Percentiles rank a stretch among this genome's conserved stretches.
phyloP scores from a whole-genome alignment of 2,888 invertebrate genomes.

The Carpatolechia fugitivella region DNA sequence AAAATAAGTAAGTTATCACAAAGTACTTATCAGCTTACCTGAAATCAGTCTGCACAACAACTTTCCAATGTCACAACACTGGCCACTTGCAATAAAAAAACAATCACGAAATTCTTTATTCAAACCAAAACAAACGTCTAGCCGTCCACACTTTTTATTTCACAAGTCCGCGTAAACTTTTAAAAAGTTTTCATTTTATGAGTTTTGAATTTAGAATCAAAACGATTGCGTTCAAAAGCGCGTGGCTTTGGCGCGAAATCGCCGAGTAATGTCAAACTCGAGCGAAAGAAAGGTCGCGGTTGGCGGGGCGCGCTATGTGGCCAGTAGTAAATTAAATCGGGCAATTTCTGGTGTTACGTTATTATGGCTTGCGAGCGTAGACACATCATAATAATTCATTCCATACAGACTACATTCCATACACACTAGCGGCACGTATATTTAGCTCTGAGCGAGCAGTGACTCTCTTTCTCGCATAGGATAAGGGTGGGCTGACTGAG shows the following conservation, averaged over 20 bases:
- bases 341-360: background rate
- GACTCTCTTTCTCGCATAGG: too few species aligned
- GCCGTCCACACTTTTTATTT: too few species aligned
- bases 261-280: constrained; percentile 61
- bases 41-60: constrained; percentile 16
- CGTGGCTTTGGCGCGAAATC: constrained; percentile 54
- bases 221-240: constrained; percentile 18
- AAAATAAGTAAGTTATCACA: background rate
- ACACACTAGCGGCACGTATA: background rate
- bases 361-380: background rate
- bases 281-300: constrained; percentile 47
- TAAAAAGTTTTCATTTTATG: background rate
- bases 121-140: background rate
- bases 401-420: background rate
- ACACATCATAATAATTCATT: background rate
- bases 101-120: background rate
- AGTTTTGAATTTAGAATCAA: background rate
- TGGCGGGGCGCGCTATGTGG: constrained; percentile 40
- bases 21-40: constrained; percentile 14
- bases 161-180: background rate
- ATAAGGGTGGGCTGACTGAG: too few species aligned
- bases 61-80: constrained; percentile 18
- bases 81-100: constrained; percentile 2
- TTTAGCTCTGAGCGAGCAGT: too few species aligned
- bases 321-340: background rate